These are phyloP conservation scores for Orthosia gothica DNA, from an alignment of 2,888 invertebrate species.

Conservation along the genomic window DNA sequence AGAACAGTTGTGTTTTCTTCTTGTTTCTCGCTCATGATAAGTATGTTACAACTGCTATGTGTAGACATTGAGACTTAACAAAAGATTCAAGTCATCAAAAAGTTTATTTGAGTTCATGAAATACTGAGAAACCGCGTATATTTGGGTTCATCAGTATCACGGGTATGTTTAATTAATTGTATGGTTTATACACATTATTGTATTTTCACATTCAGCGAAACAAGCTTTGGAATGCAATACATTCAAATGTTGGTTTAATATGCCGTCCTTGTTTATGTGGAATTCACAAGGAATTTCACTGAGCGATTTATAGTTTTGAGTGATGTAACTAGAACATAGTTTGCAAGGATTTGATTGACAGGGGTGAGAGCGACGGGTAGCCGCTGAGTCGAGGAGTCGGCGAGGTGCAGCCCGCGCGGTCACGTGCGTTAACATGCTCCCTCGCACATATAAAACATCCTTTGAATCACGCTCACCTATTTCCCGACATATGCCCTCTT, in stretches of 20 bases:
- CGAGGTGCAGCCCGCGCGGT: slow-evolving; percentile 55
- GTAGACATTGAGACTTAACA: slow-evolving; percentile 32
- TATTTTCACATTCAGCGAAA: slow-evolving; percentile 18
- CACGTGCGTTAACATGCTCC: slow-evolving; percentile 67
- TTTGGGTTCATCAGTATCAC: slow-evolving; percentile 4
- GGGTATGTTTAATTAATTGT: slow-evolving; percentile 9
- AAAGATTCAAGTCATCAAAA: slow-evolving; percentile 44
- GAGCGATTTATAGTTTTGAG: slow-evolving; percentile 67
- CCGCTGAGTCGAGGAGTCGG: slow-evolving; percentile 46
- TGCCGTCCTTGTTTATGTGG: slow-evolving; percentile 44
- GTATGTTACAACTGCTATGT: slow-evolving; percentile 49
- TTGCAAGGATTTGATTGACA: slow-evolving; percentile 81
- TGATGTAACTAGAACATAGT: slow-evolving; percentile 79
- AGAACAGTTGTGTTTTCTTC: slow-evolving; percentile 66
- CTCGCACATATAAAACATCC: slow-evolving; percentile 71
- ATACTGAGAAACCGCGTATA: slow-evolving; percentile 18
- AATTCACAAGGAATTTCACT: slow-evolving; percentile 55
- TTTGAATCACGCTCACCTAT: slow-evolving; percentile 74
- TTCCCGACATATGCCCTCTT: slow-evolving; percentile 76
- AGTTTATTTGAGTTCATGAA: slow-evolving; percentile 21
- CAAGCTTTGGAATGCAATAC: slow-evolving; percentile 41
- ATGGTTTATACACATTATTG: slow-evolving; percentile 13
- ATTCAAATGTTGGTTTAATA: slow-evolving; percentile 49
- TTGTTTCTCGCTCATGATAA: slow-evolving; percentile 60
- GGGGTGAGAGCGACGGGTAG: slow-evolving; percentile 71